Evolutionary conservation across 2,888 invertebrate genomes (phyloP).

Genomic region (Drosophila silvestris): DNA sequence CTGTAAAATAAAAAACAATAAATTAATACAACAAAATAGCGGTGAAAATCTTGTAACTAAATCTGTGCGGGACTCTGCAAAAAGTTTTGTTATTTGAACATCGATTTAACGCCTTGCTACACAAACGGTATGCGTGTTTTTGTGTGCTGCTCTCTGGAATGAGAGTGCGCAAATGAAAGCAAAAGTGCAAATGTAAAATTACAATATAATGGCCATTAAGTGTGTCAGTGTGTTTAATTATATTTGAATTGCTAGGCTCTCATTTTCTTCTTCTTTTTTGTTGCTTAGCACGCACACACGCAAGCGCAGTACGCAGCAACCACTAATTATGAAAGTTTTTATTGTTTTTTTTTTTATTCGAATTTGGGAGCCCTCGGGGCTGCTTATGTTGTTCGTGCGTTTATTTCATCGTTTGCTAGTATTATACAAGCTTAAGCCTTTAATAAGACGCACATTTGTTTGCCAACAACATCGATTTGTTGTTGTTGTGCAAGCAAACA

Average conservation of each 20-base stretch:
- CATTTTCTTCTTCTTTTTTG: slow-evolving; percentile 15
- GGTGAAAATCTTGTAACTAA: slow-evolving; percentile 68
- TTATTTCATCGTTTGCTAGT: slow-evolving; percentile 59
- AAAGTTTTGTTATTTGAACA: slow-evolving; percentile 27
- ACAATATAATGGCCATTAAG: slow-evolving; percentile 42
- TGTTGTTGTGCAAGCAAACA: slow-evolving; percentile 31
- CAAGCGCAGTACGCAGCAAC: slow-evolving; percentile 48
- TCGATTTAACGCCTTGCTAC: slow-evolving; percentile 60
- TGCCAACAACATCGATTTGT: slow-evolving; percentile 36
- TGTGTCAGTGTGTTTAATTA: slow-evolving; percentile 72
- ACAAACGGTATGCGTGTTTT: slow-evolving; percentile 61
- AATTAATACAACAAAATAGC: slow-evolving; percentile 38
- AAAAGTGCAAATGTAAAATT: slow-evolving; percentile 65
- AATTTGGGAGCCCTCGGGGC: slow-evolving; percentile 24
- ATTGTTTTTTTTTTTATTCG: slow-evolving; percentile 46
- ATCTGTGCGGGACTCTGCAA: slow-evolving; percentile 43
- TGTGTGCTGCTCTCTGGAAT: slow-evolving; percentile 25
- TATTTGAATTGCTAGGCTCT: slow-evolving; percentile 34
- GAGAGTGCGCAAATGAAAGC: slow-evolving; percentile 54
- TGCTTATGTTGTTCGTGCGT: slow-evolving; percentile 22
- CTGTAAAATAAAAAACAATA: slow-evolving; percentile 31
- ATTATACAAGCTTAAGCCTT: slow-evolving; percentile 43
- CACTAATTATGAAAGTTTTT: slow-evolving; percentile 79
- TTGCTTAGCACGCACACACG: slow-evolving; percentile 47
- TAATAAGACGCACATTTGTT: slow-evolving; percentile 42